These are phyloP conservation scores for Stegodyphus mimosarum DNA, from an alignment of 1,140 invertebrate species.

Conservation along the genomic window DNA sequence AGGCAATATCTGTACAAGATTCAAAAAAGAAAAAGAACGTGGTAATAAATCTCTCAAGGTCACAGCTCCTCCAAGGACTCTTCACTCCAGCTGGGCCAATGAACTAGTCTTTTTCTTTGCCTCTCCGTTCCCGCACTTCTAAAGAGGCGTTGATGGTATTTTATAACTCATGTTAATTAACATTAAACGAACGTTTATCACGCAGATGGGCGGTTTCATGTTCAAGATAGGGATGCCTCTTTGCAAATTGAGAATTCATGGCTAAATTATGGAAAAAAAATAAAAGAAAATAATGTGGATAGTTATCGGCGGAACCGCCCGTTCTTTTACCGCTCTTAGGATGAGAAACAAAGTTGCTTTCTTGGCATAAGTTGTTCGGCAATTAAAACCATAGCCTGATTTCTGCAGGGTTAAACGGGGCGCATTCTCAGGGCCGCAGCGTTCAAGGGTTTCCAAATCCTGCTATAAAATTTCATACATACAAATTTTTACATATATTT, in stretches of 20 bases:
- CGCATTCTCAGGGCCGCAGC: too few relatives aligned
- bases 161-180: background rate
- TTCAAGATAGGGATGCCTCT: background rate
- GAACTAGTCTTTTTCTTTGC: background rate
- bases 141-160: background rate
- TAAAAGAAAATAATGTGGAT: too few relatives aligned
- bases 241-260: background rate
- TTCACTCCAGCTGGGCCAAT: background rate
- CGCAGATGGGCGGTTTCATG: background rate
- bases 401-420: too few relatives aligned
- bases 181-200: background rate
- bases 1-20: background rate
- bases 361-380: too few relatives aligned
- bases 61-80: conserved; percentile 12
- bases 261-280: background rate
- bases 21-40: background rate
- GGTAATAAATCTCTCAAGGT: conserved; percentile 6
- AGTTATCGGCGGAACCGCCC: too few relatives aligned
- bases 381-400: too few relatives aligned
- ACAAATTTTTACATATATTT: too few relatives aligned
- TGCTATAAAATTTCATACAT: too few relatives aligned
- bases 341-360: too few relatives aligned
- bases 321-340: too few relatives aligned
- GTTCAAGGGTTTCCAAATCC: too few relatives aligned
- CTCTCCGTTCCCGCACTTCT: background rate